Base-by-base conservation (phyloP, 1,140 invertebrate genomes). In the Hypothenemus hampei region DNA sequence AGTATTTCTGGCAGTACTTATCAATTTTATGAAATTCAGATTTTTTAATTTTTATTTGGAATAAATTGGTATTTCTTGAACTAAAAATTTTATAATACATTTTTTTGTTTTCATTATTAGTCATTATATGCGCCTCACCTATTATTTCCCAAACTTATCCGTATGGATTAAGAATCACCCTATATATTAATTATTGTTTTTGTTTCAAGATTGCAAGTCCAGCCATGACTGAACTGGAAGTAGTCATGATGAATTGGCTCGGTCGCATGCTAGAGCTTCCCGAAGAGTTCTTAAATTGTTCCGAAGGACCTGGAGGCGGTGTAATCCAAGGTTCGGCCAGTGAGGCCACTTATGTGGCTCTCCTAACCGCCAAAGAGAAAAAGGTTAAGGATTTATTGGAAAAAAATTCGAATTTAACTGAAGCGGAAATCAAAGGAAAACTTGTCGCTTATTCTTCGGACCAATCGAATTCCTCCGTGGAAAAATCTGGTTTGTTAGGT, bases 191-290 rank as follows among this genome's bases (percentile, higher is more conserved):
- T n/a, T n/a, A n/a, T n/a, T n/a, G n/a, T n/a, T n/a, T n/a, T n/a
- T 8, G 1, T 13, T 46, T 29, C 3, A 13, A 93, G 90, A 84
- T 91, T 37, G 80, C 90, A 13, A 91, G 90, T 68, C 95, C 96
- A 0, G 91, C 90, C 0, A 95, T 89, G 63, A 98, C 96, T 0
- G 96, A 98, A 73, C 76, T 98, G 1, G 95, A 98, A 77, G 89
- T 96, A 16, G 76, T 91, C 0, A 87, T 93, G 47, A 86, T 96
- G 83, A 91, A 98, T 69, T 98, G 95, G 96, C 70, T 98, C 15
- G 92, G 85, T 3, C 93, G 95, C 73, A 77, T 95, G 62, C 65
- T 98, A 1, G 80, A 82, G 7, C 72, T 98, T 1, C 96, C 96
- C 0, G 76, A 87, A 48, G 80, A 87, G 23, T 96, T 95, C 68